A percentile compares a stretch with the other conserved stretches of the same genome.
Evolutionary conservation across 2,888 invertebrate genomes (phyloP).

Genomic region (Pammene fasciana): DNA sequence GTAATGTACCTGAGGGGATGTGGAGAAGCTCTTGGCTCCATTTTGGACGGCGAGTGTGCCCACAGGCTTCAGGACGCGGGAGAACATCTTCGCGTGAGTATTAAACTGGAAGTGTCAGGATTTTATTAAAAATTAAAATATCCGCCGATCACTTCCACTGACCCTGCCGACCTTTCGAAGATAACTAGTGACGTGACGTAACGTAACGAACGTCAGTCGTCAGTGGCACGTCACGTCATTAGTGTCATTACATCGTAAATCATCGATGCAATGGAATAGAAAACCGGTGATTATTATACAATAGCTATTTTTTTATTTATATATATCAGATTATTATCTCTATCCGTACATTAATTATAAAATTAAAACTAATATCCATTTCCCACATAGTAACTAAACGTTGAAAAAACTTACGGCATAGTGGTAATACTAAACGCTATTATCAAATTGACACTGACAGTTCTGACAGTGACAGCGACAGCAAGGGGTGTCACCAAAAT

Average conservation of each 20-base stretch:
- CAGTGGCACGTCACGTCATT: constrained; percentile 23
- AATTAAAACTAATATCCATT: no score
- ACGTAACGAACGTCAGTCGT: constrained; percentile 36
- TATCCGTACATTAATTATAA: no score
- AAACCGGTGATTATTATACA: no score
- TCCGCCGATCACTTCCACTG: constrained; percentile 53
- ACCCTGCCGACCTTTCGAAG: constrained; percentile 69
- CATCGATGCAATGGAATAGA: constrained; percentile 3
- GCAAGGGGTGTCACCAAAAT: constrained; percentile 32
- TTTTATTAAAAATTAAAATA: constrained; percentile 40
- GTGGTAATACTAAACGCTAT: constrained; percentile 41
- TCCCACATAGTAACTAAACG: neutral
- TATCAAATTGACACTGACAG: constrained; percentile 33
- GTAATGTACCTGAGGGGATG: constrained; percentile 79
- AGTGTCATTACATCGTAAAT: constrained; percentile 29
- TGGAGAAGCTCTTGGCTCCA: constrained; percentile 84
- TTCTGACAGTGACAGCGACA: constrained; percentile 20
- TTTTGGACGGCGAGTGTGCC: constrained; percentile 75
- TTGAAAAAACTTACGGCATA: neutral
- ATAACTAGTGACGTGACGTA: constrained; percentile 52
- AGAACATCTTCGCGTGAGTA: constrained; percentile 81
- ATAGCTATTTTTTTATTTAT: no score
- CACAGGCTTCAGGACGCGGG: constrained; percentile 84
- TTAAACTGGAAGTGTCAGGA: constrained; percentile 40
- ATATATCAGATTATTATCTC: no score